Conservation (phyloP, 2,113 vertebrate genomes). For the Orthonyx spaldingii region DNA sequence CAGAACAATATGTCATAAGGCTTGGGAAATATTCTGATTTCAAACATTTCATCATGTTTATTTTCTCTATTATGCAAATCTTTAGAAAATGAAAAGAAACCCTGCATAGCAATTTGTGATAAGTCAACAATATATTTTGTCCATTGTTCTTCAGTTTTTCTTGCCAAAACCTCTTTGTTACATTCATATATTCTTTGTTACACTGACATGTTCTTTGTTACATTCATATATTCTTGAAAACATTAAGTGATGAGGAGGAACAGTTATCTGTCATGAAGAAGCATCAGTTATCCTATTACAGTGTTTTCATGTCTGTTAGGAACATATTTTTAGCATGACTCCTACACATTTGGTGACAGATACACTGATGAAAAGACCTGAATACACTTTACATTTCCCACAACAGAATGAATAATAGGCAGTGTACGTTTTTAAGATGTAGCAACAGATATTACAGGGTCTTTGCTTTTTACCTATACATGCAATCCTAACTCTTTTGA, state of each 20-base stretch:
- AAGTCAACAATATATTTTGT: background rate
- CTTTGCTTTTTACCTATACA: background rate
- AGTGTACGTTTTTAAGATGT: background rate
- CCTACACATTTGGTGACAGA: background rate
- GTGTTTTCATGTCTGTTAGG: background rate
- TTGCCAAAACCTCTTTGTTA: background rate
- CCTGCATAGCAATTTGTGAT: background rate
- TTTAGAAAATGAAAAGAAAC: background rate
- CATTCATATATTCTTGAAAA: background rate
- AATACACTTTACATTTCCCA: background rate
- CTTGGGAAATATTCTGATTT: background rate
- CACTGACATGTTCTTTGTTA: too few species aligned
- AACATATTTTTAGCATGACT: background rate
- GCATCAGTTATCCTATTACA: background rate
- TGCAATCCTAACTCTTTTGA: background rate
- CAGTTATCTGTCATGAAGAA: background rate
- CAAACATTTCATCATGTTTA: background rate
- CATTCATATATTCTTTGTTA: background rate
- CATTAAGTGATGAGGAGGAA: background rate
- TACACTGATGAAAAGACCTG: background rate
- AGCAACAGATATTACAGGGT: background rate
- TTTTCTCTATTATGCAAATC: background rate
- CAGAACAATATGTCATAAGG: background rate
- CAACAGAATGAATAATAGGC: background rate
- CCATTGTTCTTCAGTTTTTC: background rate